Base-by-base conservation (phyloP, 2,113 vertebrate genomes). In the Apodemus speciosus region DNA sequence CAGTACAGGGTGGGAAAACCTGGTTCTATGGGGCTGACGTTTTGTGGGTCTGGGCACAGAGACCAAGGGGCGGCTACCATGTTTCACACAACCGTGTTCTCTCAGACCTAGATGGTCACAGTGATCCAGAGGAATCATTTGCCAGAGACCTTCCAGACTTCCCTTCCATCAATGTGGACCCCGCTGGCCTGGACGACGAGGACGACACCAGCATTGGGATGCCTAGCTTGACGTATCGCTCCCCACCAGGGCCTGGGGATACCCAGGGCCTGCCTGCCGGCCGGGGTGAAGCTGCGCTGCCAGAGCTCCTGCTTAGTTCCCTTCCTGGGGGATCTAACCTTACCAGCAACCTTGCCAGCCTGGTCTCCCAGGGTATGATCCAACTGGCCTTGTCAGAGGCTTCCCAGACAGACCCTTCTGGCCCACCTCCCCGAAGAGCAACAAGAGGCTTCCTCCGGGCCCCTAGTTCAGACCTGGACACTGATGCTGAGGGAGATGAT, bases 191-290 rank as follows among this genome's bases (percentile, higher is more conserved):
- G 97, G 99, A 99, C 6, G 99, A 99, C 0, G 99, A 99, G 2
- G 99, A 99, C 0, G 99, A 99, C 97, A 99, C 99, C 27, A 99
- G 99, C 98, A 99, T 99, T 15, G 99, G 99, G 53, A 98, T 99
- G 38, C 99, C 99, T 0, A 99, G 98, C 72, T 97, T 99, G 87
- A 96, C 98, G 43, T 98, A 97, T 30, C 98, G 98, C 40, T 86
- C 98, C 0, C 98, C 98, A 2, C 98, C 97, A 0, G 98, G 99
- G 62, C 98, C 98, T 89, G 99, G 99, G 38, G 97, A 94, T 8
- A 46, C 94, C 49, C 96, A 86, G 89, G 80, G 18, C 0, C 27
- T 72, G 40, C 21, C 89, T 56, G 88, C 88, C 64, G 68, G 81
- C 83, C 91, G 4, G 43, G 90, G 92, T 0, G 97, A 95, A 56